Evolutionary conservation across 2,888 invertebrate species (phyloP), one percentile per base, ranked within the genome.

Genomic region (Drosophila basisetae): DNA sequence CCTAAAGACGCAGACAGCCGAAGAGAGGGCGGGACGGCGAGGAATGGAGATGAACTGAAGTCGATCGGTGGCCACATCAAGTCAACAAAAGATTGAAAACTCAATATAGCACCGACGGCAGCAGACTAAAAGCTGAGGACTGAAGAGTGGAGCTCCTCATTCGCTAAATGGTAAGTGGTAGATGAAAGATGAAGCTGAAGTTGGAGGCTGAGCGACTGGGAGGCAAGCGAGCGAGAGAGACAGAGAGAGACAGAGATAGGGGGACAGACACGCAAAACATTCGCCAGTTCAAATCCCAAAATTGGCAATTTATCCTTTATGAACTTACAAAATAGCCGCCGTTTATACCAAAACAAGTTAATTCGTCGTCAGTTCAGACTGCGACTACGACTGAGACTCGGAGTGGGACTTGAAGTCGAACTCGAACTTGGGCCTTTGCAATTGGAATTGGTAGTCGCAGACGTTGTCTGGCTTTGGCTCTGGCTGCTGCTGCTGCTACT

Each of bases 311-410:
- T 90, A 91, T 91, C 91, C 91, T 91, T 91, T 91, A 91, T 91
- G 91, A 91, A 91, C 91, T 91, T 88, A 90, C 89, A 91, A 91
- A 91, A 91, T 91, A 91, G 92, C 91, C 92, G 91, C 91, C 89
- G 81, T 91, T 91, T 91, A 91, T 91, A 90, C 91, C 91, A 91
- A 91, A 91, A 91, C 91, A 91, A 91, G 91, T 91, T 91, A 91
- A 91, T 91, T 91, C 92, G 91, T 86, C 79, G 78, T 70, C 74
- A 71, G 68, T 66, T 69, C 31, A 56, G 62, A 80, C 56, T 43
- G 18, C 50, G 54, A 55, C 43, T 83, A 61, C 71, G 65, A 68
- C 73, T 72, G n/a, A 16, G 58, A 54, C 31, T 69, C 4, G 11
- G 54, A 55, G 22, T 37, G 10, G 35, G 7, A 55, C 37, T 37